Conservation (phyloP, 2,888 invertebrate genomes). For the Autographa pulchrina region DNA sequence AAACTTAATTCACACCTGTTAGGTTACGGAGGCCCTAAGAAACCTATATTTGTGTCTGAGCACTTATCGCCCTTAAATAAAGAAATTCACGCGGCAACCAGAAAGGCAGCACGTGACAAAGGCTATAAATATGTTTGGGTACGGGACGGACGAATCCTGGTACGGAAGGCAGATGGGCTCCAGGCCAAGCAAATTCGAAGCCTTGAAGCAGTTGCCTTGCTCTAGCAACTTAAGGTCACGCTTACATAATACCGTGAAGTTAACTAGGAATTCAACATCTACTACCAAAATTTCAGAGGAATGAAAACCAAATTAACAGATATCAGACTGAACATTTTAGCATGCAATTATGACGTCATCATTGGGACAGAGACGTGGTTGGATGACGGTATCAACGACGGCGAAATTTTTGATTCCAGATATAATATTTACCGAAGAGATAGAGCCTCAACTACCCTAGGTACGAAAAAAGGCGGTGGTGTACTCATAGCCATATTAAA, state of each 20-base stretch:
- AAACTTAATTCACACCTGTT: background rate
- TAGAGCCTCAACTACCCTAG: background rate
- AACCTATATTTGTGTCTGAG: background rate
- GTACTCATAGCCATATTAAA: no score
- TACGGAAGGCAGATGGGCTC: no score
- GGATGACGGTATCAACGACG: slow-evolving; percentile 4
- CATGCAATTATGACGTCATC: background rate
- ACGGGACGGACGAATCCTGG: background rate
- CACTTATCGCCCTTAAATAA: slow-evolving; percentile 18
- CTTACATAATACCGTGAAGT: no score
- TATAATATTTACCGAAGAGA: slow-evolving; percentile 5
- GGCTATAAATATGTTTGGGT: slow-evolving; percentile 5
- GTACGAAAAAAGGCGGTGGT: background rate
- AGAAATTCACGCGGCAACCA: slow-evolving; percentile 17
- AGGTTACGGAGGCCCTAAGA: background rate
- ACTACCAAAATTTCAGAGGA: background rate
- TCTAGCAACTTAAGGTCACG: no score
- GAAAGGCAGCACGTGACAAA: no score
- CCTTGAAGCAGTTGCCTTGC: no score
- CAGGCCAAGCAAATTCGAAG: no score
- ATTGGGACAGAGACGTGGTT: slow-evolving; percentile 11
- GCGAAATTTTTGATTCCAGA: slow-evolving; percentile 2
- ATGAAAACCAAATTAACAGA: background rate
- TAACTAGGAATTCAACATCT: background rate
- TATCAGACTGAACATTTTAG: background rate